These are phyloP conservation scores for Atethmia centrago DNA, from an alignment of 2,888 invertebrate species.

Conservation along the genomic window DNA sequence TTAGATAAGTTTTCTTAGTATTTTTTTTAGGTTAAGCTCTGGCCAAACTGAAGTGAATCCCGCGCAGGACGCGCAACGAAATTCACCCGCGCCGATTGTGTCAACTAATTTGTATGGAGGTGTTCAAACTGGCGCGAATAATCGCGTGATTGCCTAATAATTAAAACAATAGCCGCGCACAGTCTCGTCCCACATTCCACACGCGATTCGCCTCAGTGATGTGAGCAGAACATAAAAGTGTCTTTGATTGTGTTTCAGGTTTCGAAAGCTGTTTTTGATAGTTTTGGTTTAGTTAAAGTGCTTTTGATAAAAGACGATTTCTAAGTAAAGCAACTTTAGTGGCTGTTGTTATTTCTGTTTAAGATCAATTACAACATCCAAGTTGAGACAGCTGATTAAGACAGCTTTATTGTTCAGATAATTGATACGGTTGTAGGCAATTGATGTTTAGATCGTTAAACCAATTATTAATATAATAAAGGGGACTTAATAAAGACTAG, in stretches of 20 bases:
- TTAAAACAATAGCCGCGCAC: neutral
- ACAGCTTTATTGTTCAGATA: neutral
- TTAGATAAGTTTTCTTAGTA: neutral
- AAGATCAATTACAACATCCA: no score
- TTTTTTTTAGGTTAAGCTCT: neutral
- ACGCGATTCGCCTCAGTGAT: neutral
- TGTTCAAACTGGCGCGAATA: neutral
- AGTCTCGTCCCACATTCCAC: no score
- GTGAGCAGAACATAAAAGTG: neutral
- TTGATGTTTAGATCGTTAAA: neutral
- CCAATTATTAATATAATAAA: neutral
- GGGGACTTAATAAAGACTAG: no score
- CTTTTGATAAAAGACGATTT: neutral
- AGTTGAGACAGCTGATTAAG: neutral
- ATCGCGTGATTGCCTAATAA: neutral
- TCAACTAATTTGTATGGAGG: neutral
- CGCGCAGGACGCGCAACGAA: no score
- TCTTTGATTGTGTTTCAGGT: slow-evolving; percentile 20
- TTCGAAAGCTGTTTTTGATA: slow-evolving; percentile 21
- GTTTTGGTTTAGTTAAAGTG: slow-evolving; percentile 3
- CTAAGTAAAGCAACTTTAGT: neutral
- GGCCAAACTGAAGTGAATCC: neutral
- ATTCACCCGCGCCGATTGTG: no score
- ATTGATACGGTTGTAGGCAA: neutral
- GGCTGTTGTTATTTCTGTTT: neutral